These are phyloP conservation scores for Urocyon cinereoargenteus DNA, from an alignment of 2,797 vertebrate species.

Conservation along the genomic window DNA sequence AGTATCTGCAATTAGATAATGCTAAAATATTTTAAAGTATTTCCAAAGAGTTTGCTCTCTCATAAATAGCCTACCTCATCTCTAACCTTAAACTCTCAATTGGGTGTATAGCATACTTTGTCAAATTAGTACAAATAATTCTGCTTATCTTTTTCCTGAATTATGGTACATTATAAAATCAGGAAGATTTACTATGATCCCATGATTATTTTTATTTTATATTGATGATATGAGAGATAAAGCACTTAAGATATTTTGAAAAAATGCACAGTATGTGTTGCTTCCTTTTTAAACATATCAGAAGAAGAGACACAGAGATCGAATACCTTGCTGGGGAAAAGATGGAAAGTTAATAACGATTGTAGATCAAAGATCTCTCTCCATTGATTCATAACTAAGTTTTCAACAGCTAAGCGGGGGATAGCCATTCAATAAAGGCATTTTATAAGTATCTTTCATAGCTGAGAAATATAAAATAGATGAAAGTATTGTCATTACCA, in stretches of 20 bases:
- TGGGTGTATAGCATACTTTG: neutral
- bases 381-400: neutral
- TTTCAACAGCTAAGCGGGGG: neutral
- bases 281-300: neutral
- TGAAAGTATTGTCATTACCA: neutral
- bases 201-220: neutral
- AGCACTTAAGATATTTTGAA: neutral
- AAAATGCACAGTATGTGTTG: neutral
- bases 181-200: neutral
- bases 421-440: neutral
- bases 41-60: constrained; percentile 35
- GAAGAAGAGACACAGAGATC: neutral
- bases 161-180: neutral
- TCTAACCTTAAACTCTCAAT: constrained; percentile 25
- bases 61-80: neutral
- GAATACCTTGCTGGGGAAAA: neutral
- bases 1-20: constrained; percentile 8
- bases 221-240: neutral
- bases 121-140: constrained; percentile 12
- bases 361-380: constrained; percentile 28
- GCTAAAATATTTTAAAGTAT: neutral
- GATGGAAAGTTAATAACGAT: neutral
- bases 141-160: neutral
- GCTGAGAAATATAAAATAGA: neutral
- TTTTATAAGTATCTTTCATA: neutral